phyloP scores from a whole-genome alignment of 1,140 invertebrate species.

The Hylaeus volcanicus region DNA sequence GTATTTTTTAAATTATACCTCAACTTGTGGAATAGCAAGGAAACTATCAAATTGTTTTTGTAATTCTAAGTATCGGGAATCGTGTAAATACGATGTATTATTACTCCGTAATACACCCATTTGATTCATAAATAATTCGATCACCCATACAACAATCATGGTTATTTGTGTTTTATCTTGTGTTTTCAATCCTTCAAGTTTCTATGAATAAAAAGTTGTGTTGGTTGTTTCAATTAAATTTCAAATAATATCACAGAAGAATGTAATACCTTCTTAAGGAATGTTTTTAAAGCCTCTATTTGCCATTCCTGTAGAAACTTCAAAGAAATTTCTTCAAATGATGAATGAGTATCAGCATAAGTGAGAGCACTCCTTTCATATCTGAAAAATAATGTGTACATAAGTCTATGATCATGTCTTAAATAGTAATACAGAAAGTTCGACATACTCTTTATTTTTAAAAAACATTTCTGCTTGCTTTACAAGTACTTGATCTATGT shows the following conservation, averaged over 20 bases:
- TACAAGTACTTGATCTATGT: conserved; percentile 91
- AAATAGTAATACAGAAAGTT: neutral
- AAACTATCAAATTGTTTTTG: conserved; percentile 92
- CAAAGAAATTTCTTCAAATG: conserved; percentile 96
- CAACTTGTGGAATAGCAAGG: conserved; percentile 84
- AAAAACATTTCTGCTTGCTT: conserved; percentile 95
- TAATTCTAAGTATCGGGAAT: conserved; percentile 83
- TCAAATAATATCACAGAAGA: neutral
- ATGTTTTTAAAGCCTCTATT: conserved; percentile 92
- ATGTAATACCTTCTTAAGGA: conserved; percentile 87
- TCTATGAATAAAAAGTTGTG: conserved; percentile 69
- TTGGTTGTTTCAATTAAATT: conserved; percentile 3
- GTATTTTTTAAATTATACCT: conserved; percentile 64
- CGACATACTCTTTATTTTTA: conserved; percentile 86
- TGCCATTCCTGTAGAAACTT: conserved; percentile 94
- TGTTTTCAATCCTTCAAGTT: conserved; percentile 80
- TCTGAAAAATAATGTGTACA: conserved; percentile 73
- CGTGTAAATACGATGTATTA: conserved; percentile 69
- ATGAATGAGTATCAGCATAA: conserved; percentile 93
- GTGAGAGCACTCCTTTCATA: conserved; percentile 91
- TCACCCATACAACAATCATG: conserved; percentile 95
- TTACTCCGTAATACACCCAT: conserved; percentile 86
- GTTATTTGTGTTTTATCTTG: conserved; percentile 92
- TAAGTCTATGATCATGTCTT: neutral
- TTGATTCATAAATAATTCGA: conserved; percentile 95